These are phyloP conservation scores for Drosophila navojoa DNA, from an alignment of 1,140 invertebrate species.

Conservation along the genomic window DNA sequence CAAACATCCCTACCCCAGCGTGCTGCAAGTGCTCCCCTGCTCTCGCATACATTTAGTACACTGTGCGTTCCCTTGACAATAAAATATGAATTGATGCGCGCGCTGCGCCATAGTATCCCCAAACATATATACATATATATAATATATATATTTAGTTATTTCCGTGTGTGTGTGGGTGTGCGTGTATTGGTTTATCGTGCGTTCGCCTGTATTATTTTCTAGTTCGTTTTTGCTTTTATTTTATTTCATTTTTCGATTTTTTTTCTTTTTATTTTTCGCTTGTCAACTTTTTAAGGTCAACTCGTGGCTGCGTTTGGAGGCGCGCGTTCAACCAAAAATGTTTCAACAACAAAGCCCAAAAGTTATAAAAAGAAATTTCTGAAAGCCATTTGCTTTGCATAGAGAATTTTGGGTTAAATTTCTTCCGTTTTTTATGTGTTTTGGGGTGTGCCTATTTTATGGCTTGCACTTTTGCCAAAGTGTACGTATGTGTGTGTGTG, in stretches of 20 bases:
- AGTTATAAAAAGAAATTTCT: conserved; percentile 33
- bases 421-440: neutral
- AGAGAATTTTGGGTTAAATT: conserved; percentile 2
- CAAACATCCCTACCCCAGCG: neutral
- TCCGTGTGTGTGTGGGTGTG: conserved; percentile 17
- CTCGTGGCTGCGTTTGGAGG: conserved; percentile 11
- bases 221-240: conserved; percentile 4
- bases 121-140: conserved; percentile 2
- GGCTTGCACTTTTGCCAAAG: conserved; percentile 33
- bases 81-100: conserved; percentile 63
- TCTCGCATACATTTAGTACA: neutral
- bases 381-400: neutral
- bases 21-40: neutral
- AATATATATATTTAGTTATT: neutral
- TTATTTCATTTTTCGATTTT: neutral
- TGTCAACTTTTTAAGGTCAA: conserved; percentile 55
- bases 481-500: conserved; percentile 8
- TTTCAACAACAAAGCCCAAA: conserved; percentile 34
- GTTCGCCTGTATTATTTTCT: conserved; percentile 37
- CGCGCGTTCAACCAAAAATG: conserved; percentile 36
- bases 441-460: conserved; percentile 50
- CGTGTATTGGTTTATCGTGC: conserved; percentile 26
- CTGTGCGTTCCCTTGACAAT: conserved; percentile 52
- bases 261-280: conserved; percentile 11
- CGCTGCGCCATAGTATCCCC: conserved; percentile 46